Base-by-base conservation (phyloP, 2,888 invertebrate species). In the Aspidapion aeneum region DNA sequence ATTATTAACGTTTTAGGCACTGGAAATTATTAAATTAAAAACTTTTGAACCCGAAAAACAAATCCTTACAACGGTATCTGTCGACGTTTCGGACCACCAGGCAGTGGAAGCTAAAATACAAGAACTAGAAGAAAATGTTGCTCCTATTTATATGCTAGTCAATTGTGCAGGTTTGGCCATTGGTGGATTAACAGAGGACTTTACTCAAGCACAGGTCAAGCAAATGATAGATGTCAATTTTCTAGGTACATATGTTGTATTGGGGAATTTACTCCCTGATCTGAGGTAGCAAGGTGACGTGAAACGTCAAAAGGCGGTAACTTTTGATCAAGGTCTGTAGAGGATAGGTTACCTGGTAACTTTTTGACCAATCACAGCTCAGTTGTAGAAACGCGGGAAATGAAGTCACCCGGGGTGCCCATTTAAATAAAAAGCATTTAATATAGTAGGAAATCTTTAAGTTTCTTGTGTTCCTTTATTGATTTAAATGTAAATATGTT, bases 101-200 rank as follows among this genome's bases (percentile, higher is more conserved):
- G 77, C 64, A 50, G 67, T 76, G 18, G 68, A 73, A 65, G 71
- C 72, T 19, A 70, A 70, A 51, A 67, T 78, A 21, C 57, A 65
- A 22, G 70, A 74, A 62, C 58, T 77, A 51, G 77, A 94, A 79
- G 80, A 83, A 21, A 82, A 84, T 51, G 79, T 88, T 50, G 95
- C 93, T 0, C 91, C 94, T 0, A 88, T 98, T 72, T 92, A 90
- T 75, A 90, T 97, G 86, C 81, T 99, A 19, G 84, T 98, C 1
- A 98, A 97, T 78, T 97, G 96, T 81, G 98, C 98, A 55, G 99
- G 99, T 1, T 84, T 85, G 75, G 91, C 95, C 12, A 85, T 91
- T 61, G 91, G 93, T 78, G 90, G 91, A 1, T 84, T 85, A 73
- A 86, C 94, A 75, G 95, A 96, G 76, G 90, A 94, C 67, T 87